These are phyloP conservation scores for Tribolium castaneum DNA, from an alignment of 1,140 invertebrate species.

Conservation along the genomic window DNA sequence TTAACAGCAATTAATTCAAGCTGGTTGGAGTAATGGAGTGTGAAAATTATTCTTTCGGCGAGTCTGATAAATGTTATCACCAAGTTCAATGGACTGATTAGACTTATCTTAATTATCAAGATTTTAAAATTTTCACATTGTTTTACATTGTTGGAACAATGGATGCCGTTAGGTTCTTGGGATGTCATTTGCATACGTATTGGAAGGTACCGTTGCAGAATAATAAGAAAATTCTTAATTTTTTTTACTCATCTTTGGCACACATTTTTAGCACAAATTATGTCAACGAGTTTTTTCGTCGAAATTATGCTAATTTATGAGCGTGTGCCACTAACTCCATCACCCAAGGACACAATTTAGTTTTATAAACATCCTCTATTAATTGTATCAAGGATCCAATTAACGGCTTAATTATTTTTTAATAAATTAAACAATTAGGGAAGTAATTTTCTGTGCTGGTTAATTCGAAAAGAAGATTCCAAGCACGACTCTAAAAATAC, in stretches of 20 bases:
- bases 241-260: background rate
- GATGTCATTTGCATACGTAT: background rate
- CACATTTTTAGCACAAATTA: background rate
- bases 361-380: background rate
- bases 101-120: too few species aligned
- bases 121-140: background rate
- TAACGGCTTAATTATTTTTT: too few species aligned
- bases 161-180: background rate
- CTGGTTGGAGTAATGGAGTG: background rate
- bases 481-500: background rate
- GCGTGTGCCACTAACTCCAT: background rate
- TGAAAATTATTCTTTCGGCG: conserved; percentile 6
- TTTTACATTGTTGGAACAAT: background rate
- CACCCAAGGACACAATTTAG: background rate
- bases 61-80: background rate
- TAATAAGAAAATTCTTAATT: background rate
- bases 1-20: background rate
- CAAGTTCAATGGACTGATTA: background rate
- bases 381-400: too few species aligned
- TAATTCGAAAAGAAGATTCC: too few species aligned
- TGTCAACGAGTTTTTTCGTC: background rate
- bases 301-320: background rate
- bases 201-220: background rate
- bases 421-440: too few species aligned
- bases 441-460: too few species aligned